phyloP scores from a whole-genome alignment of 2,888 invertebrate genomes.

The Lamellibrachia satsuma region DNA sequence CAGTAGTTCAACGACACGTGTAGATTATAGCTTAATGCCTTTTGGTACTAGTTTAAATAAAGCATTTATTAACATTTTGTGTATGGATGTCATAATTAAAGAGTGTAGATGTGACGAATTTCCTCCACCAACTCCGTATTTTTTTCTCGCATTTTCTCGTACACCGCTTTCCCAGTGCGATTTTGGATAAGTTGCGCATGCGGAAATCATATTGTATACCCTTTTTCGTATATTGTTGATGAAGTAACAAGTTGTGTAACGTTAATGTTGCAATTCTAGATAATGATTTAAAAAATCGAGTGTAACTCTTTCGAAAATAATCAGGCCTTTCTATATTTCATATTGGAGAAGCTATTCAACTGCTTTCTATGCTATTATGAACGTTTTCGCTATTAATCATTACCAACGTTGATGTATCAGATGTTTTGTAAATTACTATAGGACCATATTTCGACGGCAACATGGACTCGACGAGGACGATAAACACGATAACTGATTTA shows the following conservation, averaged over 20 bases:
- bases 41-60: background rate
- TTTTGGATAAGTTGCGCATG: background rate
- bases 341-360: background rate
- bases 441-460: background rate
- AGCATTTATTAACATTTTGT: background rate
- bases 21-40: background rate
- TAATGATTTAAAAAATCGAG: background rate
- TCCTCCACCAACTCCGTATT: background rate
- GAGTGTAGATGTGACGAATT: background rate
- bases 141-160: background rate
- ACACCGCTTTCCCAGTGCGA: background rate
- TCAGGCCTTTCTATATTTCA: background rate
- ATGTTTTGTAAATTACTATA: background rate
- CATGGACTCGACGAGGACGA: constrained; percentile 17
- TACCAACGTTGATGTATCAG: background rate
- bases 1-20: background rate
- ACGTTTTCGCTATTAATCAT: background rate
- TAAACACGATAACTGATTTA: constrained; percentile 6
- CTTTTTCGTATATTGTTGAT: background rate
- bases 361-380: background rate
- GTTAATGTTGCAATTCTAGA: background rate
- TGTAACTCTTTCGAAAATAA: background rate
- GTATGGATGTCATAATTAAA: background rate
- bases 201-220: background rate
- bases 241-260: background rate